Base-by-base conservation (phyloP, 2,113 vertebrate species). In the Myotis davidii region DNA sequence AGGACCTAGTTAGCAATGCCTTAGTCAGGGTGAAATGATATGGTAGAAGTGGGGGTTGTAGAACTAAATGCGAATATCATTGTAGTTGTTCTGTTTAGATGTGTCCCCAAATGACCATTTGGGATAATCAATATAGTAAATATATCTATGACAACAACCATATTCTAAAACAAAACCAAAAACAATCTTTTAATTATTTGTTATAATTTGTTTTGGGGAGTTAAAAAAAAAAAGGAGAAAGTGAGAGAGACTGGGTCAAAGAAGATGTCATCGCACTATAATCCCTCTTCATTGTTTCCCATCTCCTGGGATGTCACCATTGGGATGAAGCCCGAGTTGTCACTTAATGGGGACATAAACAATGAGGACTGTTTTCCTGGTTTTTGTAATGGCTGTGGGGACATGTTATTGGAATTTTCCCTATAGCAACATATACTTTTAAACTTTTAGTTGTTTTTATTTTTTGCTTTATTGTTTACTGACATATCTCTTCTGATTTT, bases 361-460 rank as follows among this genome's bases (percentile, higher is more conserved):
- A 91, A 7, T 85, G 83, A 18, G 32, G 93, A 37, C n/a, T 27
- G 82, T 67, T 85, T 74, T 12, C 17, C 27, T 87, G 17, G 8
- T 39, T 45, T 48, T 67, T 59, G 12, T 59, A 32, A n/a, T 65
- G 86, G 3, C 1, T 89, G 2, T 90, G 48, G 48, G 48, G 77
- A 73, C 27, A 56, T 77, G 64, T 56, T 76, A 65, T 73, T 72
- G 52, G 8, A 69, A 64, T 83, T 29, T 93, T 85, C 5, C 8
- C n/a, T 42, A 34, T 45, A 85, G n/a, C 5, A 48, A 83, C 59
- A 42, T 6, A 16, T 84, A 48, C 9, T 52, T 90, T 91, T 69
- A 89, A 95, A 91, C 2, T 74, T 1, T 77, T 18, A 64, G 20
- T 65, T 91, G 27, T 88, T 90, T 91, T 90, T 91, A 67, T 67